Percentiles rank a stretch among this genome's conserved stretches.
Evolutionary conservation across 2,797 vertebrate species (phyloP).

Genomic region (Thamnophis elegans): DNA sequence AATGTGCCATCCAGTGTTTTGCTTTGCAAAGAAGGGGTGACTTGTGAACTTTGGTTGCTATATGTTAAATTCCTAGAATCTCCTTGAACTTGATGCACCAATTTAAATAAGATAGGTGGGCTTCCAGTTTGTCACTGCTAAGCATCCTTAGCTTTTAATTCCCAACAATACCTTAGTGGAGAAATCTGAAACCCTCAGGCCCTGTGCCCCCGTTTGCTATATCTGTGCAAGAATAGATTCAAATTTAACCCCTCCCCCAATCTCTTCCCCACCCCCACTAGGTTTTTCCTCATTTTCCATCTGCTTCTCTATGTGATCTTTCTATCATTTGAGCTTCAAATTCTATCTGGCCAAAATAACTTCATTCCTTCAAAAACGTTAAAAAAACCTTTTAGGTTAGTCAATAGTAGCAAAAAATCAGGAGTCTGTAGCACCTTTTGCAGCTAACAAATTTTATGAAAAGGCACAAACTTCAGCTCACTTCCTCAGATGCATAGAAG

Average conservation of each 20-base stretch:
- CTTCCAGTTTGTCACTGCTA: background rate
- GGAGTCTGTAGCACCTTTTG: background rate
- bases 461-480: background rate
- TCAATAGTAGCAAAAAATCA: background rate
- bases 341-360: fast-evolving
- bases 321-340: background rate
- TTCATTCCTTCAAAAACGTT: fast-evolving
- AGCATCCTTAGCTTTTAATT: background rate
- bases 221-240: background rate
- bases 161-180: background rate
- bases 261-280: background rate
- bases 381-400: background rate
- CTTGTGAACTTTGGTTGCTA: background rate
- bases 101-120: background rate
- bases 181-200: background rate
- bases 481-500: background rate
- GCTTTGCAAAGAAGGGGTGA: background rate
- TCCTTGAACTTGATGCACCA: background rate
- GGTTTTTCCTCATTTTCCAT: background rate
- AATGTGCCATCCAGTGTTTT: background rate
- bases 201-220: background rate
- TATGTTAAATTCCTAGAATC: background rate
- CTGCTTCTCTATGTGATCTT: background rate
- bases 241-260: background rate
- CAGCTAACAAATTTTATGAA: background rate